A percentile compares a stretch with the other conserved stretches of the same genome.
Evolutionary conservation across 2,797 vertebrate genomes (phyloP).

Genomic region (Dallia pectoralis): DNA sequence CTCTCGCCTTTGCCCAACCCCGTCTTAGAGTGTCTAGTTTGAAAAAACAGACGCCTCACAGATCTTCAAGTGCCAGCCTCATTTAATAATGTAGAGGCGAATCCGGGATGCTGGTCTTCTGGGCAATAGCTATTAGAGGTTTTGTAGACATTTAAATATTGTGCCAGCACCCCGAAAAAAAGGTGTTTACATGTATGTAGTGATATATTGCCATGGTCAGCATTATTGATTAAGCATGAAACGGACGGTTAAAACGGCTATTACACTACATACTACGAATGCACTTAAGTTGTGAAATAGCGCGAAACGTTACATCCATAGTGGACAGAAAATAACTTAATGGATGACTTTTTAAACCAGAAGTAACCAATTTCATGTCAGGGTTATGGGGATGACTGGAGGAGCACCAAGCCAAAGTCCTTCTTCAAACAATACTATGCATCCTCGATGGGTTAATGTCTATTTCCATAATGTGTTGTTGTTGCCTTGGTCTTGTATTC

Average conservation of each 20-base stretch:
- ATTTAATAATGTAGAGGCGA: too few species aligned
- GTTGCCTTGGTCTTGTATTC: conserved; percentile 23
- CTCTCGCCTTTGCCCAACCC: too few species aligned
- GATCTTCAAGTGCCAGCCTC: too few species aligned
- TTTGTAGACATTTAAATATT: too few species aligned
- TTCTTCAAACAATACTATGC: not conserved
- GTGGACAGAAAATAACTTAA: not conserved
- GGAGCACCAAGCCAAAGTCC: conserved; percentile 24
- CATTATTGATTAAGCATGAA: not conserved
- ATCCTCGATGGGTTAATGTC: not conserved
- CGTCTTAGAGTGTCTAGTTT: too few species aligned
- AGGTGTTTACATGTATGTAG: too few species aligned
- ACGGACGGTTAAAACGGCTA: too few species aligned
- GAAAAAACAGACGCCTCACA: too few species aligned
- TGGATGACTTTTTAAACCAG: conserved; percentile 31
- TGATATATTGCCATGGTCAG: not conserved
- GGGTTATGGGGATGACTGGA: not conserved
- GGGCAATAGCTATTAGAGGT: too few species aligned
- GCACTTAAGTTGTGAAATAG: too few species aligned
- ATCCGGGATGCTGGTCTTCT: too few species aligned
- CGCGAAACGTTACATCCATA: not conserved
- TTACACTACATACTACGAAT: not conserved
- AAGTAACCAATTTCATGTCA: conserved; percentile 22
- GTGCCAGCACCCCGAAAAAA: too few species aligned
- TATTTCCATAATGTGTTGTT: not conserved